Evolutionary conservation across 2,888 invertebrate genomes (phyloP), one percentile per base, ranked within the genome.

Genomic region (Cryptophagus acutangulus): DNA sequence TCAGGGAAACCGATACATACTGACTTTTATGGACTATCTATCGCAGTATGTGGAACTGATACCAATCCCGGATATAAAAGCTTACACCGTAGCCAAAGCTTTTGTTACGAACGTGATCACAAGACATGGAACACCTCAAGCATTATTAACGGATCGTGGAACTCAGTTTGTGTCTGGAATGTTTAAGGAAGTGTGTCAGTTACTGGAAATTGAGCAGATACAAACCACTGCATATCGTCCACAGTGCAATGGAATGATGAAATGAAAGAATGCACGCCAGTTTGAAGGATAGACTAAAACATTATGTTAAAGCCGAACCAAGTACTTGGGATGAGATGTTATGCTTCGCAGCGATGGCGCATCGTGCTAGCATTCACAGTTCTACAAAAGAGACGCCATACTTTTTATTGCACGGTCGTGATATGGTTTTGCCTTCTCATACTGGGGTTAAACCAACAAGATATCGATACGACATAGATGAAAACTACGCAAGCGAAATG

Each of bases 351-450:
- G 6, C 12, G 12, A 29, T 29, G 30, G 30, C 30, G 10, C 12
- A 29, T 10, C 8, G 30, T 9, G 12, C 8, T 10, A 29, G 9
- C 6, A 29, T 29, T 10, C 30, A 29, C 12, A 6, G 12, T 9
- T 29, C 30, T n/a, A 29, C 30, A 6, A 29, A 29, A 6, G 30
- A 29, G 12, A 29, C 30, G 6, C 30, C 30, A 29, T 29, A 8
- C 8, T 24, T 24, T 24, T 24, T 24, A 24, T 8, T 24, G 24
- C n/a, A 8, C n/a, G 24, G 24, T 8, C 24, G 24, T 8, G 24
- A 24, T 24, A 24, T 24, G 24, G n/a, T n/a, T 8, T 24, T 24
- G n/a, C 24, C 24, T 8, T 24, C 8, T 8, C 8, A 24, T 24
- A n/a, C 8, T 24, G 24, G n/a, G n/a, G n/a, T n/a, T n/a, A n/a